Conservation (phyloP, 1,140 invertebrate species). For the Eriocheir sinensis region DNA sequence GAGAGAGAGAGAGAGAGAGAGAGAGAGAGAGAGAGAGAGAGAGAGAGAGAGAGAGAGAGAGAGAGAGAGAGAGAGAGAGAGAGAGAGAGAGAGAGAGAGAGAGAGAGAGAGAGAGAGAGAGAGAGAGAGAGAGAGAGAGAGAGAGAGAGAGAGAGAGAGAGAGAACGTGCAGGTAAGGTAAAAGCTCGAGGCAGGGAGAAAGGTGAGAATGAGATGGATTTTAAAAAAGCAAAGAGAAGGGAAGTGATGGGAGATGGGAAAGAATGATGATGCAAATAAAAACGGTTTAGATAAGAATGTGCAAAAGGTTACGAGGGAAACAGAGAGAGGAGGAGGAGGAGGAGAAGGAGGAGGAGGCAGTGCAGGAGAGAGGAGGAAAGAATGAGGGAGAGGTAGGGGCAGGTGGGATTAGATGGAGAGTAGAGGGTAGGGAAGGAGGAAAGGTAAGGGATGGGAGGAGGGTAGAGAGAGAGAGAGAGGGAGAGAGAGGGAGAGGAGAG, state of each 20-base stretch:
- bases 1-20: constrained; percentile 1
- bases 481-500: background rate
- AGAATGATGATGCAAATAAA: background rate
- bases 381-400: background rate
- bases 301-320: no score
- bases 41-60: constrained; percentile 3
- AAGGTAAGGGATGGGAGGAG: background rate
- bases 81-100: constrained; percentile 1
- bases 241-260: background rate
- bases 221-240: background rate
- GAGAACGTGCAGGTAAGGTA: background rate
- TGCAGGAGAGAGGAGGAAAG: constrained; percentile 7
- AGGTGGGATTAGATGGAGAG: background rate
- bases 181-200: background rate
- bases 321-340: background rate
- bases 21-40: constrained; percentile 41
- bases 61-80: constrained; percentile 27
- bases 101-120: constrained; percentile 2
- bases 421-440: background rate
- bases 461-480: background rate
- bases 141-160: background rate
- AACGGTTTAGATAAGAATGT: no score
- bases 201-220: background rate
- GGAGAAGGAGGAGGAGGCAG: background rate
- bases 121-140: constrained; percentile 24